Evolutionary conservation across 1,140 invertebrate species (phyloP), one percentile per base, ranked within the genome.

Genomic region (Limonius californicus): DNA sequence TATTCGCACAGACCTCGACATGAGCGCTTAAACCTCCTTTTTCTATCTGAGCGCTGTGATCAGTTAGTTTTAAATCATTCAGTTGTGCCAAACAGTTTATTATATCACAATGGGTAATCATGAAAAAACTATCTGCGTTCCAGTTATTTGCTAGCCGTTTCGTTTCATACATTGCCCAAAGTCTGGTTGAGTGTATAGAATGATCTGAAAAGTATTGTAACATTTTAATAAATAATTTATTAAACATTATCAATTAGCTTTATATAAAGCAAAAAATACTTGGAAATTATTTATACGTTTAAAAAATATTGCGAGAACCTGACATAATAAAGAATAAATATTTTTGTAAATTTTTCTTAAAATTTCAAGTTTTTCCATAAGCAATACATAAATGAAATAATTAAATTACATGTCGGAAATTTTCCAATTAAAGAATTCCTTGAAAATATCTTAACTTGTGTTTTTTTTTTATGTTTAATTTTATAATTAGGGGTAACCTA

Each of bases 131-230:
- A 35, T 85, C 80, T 71, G 90, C 84, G 42, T 86, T 82, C 89
- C 89, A 92, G 19, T 80, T 80, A 62, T 88, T 88, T 11, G 87
- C 85, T 12, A 90, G 79, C 50, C 84, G 80, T 58, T 85, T 84
- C 0, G 87, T 84, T 73, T 87, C 86, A 6, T 83, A 83, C 20
- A 84, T 77, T 21, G 87, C 85, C 89, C 89, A 92, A 0, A 90
- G 72, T 19, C 88, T 80, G 68, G 83, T 87, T 0, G 87, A 89
- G 68, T 91, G 89, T 9, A 91, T 81, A 0, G 89, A 88, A 69
- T 90, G 88, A 77, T 90, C 88, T 84, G 56, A 21, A 68, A 74
- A 67, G 11, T n/a, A n/a, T n/a, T n/a, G n/a, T n/a, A n/a, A n/a
- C n/a, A n/a, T 35, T 14, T 47, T 47, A 15, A 50, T n/a, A n/a